Evolutionary conservation across 2,888 invertebrate genomes (phyloP), one percentile per base, ranked within the genome.

Genomic region (Caenorhabditis sp.): DNA sequence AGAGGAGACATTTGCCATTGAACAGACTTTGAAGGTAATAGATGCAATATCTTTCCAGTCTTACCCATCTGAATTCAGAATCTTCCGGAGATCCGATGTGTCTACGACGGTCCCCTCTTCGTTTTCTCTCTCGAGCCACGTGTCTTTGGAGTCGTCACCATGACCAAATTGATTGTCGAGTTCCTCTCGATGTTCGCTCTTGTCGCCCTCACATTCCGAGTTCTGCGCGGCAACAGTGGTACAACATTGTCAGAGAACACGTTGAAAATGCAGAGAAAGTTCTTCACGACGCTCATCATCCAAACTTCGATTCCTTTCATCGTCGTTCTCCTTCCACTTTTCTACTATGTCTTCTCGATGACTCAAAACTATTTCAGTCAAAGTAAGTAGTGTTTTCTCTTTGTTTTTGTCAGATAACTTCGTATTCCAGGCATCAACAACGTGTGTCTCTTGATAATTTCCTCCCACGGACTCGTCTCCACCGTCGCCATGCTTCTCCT

Each of bases 281-380:
- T 74, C 28, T 74, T 74, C 47, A 20, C 5, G 6, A 56, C 56
- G 0, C 65, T 74, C 11, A 65, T 67, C 4, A 64, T 67, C 18
- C 74, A 74, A 5, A 74, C 74, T 1, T 58, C 51, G 0, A 74
- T 74, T 6, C 74, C 74, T 13, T 56, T 74, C 11, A 37, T 60
- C 5, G 65, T 74, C 50, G 9, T 74, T 8, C 47, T 74, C 15
- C 28, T 67, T 0, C 74, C 74, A 0, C 51, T 74, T 9, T 47
- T 50, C 8, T 67, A 67, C 20, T 74, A 47, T 28, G 64, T 65
- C 26, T 64, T 50, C 8, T 47, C 67, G 1, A 51, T 74, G 51
- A 50, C 47, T 4, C 13, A 13, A 2, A 44, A 50, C 9, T 56
- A 40, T 37, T 74, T 58, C 15, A 74, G 60, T 22, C 74, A 74